These are phyloP conservation scores for Meiosimyza decipiens DNA, from an alignment of 2,888 invertebrate species.

Conservation along the genomic window DNA sequence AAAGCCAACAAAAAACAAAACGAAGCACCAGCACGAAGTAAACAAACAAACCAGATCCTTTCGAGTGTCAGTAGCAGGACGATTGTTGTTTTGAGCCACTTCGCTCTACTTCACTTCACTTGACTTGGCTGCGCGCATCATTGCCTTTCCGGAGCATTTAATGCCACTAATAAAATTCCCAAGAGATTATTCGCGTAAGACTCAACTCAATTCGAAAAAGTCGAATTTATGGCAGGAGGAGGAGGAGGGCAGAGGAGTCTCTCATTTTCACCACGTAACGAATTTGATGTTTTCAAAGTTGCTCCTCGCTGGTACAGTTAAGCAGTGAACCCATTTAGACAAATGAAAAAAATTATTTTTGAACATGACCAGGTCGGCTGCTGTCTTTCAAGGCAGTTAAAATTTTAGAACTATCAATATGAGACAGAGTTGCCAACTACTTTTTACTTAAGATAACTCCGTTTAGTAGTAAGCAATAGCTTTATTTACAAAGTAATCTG, in stretches of 20 bases:
- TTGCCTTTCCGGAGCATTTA: slow-evolving; percentile 27
- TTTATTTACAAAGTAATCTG: too few species aligned
- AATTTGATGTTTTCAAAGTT: neutral
- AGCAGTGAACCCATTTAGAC: too few species aligned
- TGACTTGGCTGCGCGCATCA: slow-evolving; percentile 16
- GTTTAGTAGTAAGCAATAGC: too few species aligned
- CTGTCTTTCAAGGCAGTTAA: too few species aligned
- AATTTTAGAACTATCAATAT: too few species aligned
- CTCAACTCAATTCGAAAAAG: neutral
- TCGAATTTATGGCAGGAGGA: neutral
- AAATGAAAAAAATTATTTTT: too few species aligned
- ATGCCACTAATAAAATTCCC: slow-evolving; percentile 33
- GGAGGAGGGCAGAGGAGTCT: neutral
- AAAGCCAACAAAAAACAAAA: slow-evolving; percentile 10
- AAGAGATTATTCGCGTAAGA: slow-evolving; percentile 22
- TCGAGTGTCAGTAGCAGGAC: neutral
- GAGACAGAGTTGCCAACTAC: too few species aligned
- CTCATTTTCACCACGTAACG: neutral
- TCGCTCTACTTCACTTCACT: slow-evolving; percentile 8
- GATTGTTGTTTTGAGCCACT: neutral
- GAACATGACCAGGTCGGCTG: too few species aligned
- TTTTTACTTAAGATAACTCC: too few species aligned
- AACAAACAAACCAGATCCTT: neutral
- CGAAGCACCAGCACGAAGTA: slow-evolving; percentile 2
- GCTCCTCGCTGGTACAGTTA: neutral